Conservation (phyloP, 2,888 invertebrate genomes). For the Melanophora roralis region DNA sequence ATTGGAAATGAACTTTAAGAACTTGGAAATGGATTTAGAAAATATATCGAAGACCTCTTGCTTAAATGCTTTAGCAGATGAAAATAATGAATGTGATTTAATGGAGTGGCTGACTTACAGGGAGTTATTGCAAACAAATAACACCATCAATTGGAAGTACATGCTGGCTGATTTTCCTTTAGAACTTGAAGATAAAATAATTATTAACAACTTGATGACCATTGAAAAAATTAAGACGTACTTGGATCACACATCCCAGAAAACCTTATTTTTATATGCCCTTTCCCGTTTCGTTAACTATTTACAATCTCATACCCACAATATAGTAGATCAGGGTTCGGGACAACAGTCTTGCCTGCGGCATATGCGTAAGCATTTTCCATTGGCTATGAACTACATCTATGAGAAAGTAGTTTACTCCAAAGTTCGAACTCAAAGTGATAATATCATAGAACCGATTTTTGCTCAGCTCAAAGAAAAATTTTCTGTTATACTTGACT, state of each 20-base stretch:
- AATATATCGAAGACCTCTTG: constrained; percentile 51
- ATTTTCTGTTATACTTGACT: constrained; percentile 62
- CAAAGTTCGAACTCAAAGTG: constrained; percentile 62
- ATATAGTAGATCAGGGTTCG: constrained; percentile 52
- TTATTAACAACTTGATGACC: constrained; percentile 64
- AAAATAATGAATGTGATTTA: constrained; percentile 64
- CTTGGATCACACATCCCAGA: constrained; percentile 63
- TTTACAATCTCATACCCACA: constrained; percentile 65
- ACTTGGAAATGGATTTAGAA: constrained; percentile 63
- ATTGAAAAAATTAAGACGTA: constrained; percentile 62
- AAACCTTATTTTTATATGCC: constrained; percentile 66
- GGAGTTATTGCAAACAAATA: constrained; percentile 56
- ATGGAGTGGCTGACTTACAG: constrained; percentile 51
- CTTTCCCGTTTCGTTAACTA: constrained; percentile 68
- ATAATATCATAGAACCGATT: constrained; percentile 65
- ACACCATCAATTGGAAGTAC: constrained; percentile 66
- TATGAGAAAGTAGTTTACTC: constrained; percentile 68
- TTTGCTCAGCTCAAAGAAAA: constrained; percentile 67
- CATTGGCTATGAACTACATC: constrained; percentile 69
- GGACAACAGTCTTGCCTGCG: constrained; percentile 63
- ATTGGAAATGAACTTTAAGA: constrained; percentile 61
- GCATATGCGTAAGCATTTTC: constrained; percentile 70
- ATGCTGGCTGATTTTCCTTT: constrained; percentile 60
- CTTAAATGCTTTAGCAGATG: constrained; percentile 37
- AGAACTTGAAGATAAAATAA: constrained; percentile 61